These are phyloP conservation scores for Cisticola juncidis DNA, from an alignment of 2,113 vertebrate species.

Conservation along the genomic window DNA sequence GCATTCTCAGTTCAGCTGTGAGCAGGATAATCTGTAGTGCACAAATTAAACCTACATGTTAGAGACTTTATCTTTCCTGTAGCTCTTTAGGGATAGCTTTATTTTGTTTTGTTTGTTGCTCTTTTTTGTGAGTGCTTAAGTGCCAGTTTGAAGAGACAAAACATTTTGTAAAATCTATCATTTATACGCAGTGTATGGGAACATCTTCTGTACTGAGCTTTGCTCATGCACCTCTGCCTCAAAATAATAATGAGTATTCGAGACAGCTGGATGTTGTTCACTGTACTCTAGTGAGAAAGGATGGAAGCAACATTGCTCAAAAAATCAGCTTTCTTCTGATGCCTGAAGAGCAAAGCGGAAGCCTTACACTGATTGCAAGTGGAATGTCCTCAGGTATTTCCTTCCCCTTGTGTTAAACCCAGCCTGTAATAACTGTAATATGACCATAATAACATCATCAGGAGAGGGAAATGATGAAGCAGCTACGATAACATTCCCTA, in stretches of 20 bases:
- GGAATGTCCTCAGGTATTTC: neutral
- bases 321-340: neutral
- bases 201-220: neutral
- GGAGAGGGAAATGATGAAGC: conserved; percentile 23
- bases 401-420: neutral
- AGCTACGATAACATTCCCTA: conserved; percentile 37
- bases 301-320: neutral
- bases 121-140: neutral
- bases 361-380: neutral
- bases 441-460: conserved; percentile 34
- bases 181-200: neutral
- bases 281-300: neutral
- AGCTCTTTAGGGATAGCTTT: neutral
- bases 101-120: neutral
- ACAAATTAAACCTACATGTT: neutral
- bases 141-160: neutral
- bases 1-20: neutral
- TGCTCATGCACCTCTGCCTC: neutral
- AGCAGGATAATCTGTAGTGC: neutral
- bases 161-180: accelerated
- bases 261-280: neutral
- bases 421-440: neutral
- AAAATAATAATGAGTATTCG: neutral
- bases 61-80: neutral
- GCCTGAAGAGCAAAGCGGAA: neutral